phyloP scores from a whole-genome alignment of 2,113 vertebrate species.

The Mormoops blainvillei region DNA sequence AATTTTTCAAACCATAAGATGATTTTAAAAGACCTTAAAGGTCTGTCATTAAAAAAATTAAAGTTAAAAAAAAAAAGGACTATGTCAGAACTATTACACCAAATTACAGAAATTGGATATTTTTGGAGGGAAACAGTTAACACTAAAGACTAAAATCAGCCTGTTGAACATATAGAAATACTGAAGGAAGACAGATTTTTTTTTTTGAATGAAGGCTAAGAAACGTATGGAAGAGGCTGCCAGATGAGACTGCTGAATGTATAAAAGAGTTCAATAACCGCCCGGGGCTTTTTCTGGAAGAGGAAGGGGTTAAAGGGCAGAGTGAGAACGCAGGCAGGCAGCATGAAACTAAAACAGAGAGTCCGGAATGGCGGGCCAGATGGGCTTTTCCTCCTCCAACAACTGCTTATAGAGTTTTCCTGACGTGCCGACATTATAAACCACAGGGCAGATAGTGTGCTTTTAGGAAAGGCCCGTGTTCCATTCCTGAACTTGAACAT shows the following conservation, averaged over 20 bases:
- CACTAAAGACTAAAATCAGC: background rate
- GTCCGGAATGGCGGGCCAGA: background rate
- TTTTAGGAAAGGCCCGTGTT: background rate
- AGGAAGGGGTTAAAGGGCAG: slow-evolving; percentile 24
- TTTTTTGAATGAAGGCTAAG: background rate
- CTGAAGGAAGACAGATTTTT: background rate
- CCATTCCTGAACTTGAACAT: background rate
- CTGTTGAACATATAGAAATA: background rate
- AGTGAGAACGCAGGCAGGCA: slow-evolving; percentile 30
- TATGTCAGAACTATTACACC: background rate
- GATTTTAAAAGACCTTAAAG: background rate
- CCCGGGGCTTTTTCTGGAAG: slow-evolving; percentile 14
- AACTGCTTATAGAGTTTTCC: background rate
- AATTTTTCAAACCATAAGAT: background rate
- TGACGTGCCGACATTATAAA: slow-evolving; percentile 26
- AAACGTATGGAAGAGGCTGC: slow-evolving; percentile 40
- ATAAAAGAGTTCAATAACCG: slow-evolving; percentile 10
- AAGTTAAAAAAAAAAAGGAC: background rate
- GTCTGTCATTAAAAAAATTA: background rate
- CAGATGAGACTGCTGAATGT: background rate
- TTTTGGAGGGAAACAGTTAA: background rate
- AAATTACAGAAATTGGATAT: background rate
- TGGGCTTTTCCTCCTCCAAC: slow-evolving; percentile 18
- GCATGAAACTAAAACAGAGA: slow-evolving; percentile 9
- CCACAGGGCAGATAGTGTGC: background rate